Base-by-base conservation (phyloP, 1,140 invertebrate species). In the Mylabris phalerata region DNA sequence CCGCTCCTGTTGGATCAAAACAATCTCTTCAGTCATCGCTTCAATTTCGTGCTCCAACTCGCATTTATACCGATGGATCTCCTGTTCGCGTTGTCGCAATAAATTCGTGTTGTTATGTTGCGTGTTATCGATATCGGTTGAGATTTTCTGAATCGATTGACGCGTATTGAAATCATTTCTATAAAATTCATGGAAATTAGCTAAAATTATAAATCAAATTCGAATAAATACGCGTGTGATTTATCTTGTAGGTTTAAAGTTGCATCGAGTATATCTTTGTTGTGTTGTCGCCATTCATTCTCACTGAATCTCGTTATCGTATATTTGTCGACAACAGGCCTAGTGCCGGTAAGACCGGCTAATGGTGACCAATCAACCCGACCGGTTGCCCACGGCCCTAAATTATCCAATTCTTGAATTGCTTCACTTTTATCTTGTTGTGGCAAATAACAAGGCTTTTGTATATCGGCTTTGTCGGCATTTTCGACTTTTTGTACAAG, bases 271-370 rank as follows among this genome's bases (percentile, higher is more conserved):
- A 83, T 77, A 26, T 79, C 68, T 62, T 81, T 74, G 66, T 87
- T 87, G 43, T 82, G 81, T 48, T 78, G 71, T 38, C 83, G 75
- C 86, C 86, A 88, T 73, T 89, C 84, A 0, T 77, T 80, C 1
- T 83, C 75, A 52, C 84, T 86, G 66, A 80, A 87, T 56, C 81
- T 77, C 9, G 86, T 85, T 13, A 88, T 78, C 1, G 86, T 85
- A 68, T 89, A 89, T 67, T 84, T 84, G 73, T 88, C 85, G 0
- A 85, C 85, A 0, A 82, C 78, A 0, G 87, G 86, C 60, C 86
- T 77, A 0, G 85, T 80, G 1, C 86, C 86, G 1, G 86, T 88
- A 57, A 88, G 73, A 4, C 78, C 83, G 13, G 75, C 79, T 26
- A 83, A 73, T 1, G 85, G 84, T 39, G 82, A 82, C 80, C 84